Conservation (phyloP, 2,113 vertebrate genomes). For the Myotis davidii region DNA sequence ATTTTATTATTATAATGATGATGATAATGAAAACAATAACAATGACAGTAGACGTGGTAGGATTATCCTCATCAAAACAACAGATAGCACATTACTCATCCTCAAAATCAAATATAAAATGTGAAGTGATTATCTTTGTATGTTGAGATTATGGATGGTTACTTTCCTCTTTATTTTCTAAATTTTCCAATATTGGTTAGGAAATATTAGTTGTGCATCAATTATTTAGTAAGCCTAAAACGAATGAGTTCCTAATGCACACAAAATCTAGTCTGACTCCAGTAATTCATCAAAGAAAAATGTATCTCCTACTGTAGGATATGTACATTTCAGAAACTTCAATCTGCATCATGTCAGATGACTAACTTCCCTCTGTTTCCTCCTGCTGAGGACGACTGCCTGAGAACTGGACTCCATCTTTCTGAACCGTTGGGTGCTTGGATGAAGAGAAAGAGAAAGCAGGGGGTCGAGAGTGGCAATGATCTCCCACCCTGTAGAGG, state of each 20-base stretch:
- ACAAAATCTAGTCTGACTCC: not conserved
- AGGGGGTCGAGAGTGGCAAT: not conserved
- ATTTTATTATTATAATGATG: not conserved
- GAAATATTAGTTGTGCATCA: not conserved
- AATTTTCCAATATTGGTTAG: not conserved
- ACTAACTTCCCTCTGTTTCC: not conserved
- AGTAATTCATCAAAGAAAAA: not conserved
- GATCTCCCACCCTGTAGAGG: constrained; percentile 50
- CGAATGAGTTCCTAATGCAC: not conserved
- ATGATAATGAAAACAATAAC: not conserved
- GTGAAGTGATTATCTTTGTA: not conserved
- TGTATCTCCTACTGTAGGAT: not conserved
- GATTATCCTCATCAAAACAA: not conserved
- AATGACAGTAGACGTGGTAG: not conserved
- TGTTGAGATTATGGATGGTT: not conserved
- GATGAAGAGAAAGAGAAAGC: not conserved
- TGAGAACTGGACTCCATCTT: not conserved
- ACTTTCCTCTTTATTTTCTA: constrained; percentile 4
- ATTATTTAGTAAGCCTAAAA: not conserved
- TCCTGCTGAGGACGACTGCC: constrained; percentile 25
- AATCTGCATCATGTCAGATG: not conserved
- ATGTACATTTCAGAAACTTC: constrained; percentile 2
- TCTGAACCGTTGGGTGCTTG: not conserved
- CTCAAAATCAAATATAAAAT: not conserved
- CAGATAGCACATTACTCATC: not conserved